A percentile compares a stretch with the other conserved stretches of the same genome.
phyloP scores from a whole-genome alignment of 2,888 invertebrate species.

The Agrochola macilenta region DNA sequence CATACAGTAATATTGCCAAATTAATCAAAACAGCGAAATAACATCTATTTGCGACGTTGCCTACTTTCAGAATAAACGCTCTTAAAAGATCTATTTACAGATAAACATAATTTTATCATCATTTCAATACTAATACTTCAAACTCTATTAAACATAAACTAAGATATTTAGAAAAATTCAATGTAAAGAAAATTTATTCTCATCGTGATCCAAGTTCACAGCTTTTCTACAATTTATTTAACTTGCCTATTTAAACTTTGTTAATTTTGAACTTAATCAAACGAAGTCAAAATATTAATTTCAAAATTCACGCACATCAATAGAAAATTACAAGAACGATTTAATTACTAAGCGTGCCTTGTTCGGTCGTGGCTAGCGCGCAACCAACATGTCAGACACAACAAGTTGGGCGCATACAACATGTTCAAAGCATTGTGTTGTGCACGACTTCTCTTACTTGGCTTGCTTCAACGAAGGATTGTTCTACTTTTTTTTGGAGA shows the following conservation, averaged over 20 bases:
- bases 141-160: neutral
- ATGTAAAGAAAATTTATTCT: neutral
- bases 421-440: conserved; percentile 13
- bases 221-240: conserved; percentile 23
- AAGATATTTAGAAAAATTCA: neutral
- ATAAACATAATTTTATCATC: neutral
- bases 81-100: neutral
- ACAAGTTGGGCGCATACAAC: conserved; percentile 39
- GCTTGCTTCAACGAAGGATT: neutral
- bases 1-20: no score
- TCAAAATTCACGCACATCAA: conserved; percentile 25
- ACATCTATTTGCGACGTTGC: no score
- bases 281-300: conserved; percentile 43
- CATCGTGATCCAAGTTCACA: conserved; percentile 1
- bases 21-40: no score
- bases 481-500: neutral
- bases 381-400: conserved; percentile 47
- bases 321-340: conserved; percentile 38
- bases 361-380: conserved; percentile 38
- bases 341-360: conserved; percentile 48
- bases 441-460: conserved; percentile 9
- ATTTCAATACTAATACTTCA: neutral
- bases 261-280: conserved; percentile 46
- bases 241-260: conserved; percentile 39
- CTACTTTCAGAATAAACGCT: no score